Conservation (phyloP, 2,797 vertebrate species). For the Sus cebifrons region DNA sequence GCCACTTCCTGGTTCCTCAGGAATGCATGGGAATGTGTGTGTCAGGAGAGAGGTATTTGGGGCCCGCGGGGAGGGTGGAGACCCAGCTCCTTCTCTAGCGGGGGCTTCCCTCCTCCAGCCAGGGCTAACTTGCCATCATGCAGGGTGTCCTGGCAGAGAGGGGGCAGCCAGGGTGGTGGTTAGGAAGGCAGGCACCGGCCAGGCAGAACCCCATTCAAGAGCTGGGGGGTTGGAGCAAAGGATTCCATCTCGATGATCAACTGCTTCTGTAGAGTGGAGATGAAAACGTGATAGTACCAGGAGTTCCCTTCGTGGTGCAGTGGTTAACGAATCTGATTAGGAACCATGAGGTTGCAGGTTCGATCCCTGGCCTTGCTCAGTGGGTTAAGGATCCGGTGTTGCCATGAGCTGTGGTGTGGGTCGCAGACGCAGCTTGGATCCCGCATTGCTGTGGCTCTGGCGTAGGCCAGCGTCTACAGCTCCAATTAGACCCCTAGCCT, state of each 20-base stretch:
- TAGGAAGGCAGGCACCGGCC: neutral
- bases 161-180: neutral
- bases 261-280: neutral
- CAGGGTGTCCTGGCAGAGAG: neutral
- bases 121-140: neutral
- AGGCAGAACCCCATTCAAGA: neutral
- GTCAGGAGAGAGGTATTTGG: constrained; percentile 4
- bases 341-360: no score
- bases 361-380: no score
- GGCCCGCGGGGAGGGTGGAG: neutral
- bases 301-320: no score
- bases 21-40: neutral
- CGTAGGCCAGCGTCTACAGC: no score
- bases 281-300: neutral
- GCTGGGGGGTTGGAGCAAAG: neutral
- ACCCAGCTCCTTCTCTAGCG: neutral
- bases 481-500: no score
- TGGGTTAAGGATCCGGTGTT: no score
- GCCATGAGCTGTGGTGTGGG: no score
- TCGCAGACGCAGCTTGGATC: no score
- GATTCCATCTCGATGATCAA: neutral
- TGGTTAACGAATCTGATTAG: no score
- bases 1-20: constrained; percentile 10
- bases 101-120: neutral
- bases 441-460: no score